These are phyloP conservation scores for Phenacoccus solenopsis DNA, from an alignment of 1,140 invertebrate species.

Conservation along the genomic window DNA sequence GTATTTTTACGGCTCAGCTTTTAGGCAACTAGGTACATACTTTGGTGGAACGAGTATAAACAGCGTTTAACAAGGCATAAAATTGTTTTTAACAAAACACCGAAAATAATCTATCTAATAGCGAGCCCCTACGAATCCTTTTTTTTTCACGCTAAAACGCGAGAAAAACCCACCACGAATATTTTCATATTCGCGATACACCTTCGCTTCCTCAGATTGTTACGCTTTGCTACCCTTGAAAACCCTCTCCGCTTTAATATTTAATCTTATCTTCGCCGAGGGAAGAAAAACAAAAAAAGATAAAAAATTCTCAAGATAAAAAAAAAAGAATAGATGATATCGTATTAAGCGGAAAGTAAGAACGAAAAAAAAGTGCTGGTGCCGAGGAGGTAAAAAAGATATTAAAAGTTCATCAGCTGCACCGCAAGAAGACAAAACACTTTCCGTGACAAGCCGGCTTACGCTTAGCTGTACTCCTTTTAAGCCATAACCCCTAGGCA, in stretches of 20 bases:
- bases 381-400: background rate
- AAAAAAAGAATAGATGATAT: background rate
- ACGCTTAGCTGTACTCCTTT: background rate
- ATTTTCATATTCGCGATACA: background rate
- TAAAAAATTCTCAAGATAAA: background rate
- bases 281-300: background rate
- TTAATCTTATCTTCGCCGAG: background rate
- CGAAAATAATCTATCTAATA: background rate
- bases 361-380: too few species aligned
- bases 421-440: background rate
- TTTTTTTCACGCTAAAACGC: background rate
- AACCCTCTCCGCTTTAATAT: background rate
- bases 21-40: background rate
- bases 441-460: background rate
- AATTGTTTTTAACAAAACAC: background rate
- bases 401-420: conserved; percentile 1
- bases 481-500: background rate
- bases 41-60: background rate
- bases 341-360: background rate
- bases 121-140: background rate
- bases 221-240: background rate
- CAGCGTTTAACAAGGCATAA: conserved; percentile 1
- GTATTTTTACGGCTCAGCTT: background rate
- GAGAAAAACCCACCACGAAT: background rate
- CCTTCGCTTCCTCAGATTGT: background rate